phyloP scores from a whole-genome alignment of 2,888 invertebrate genomes.

The Meta bourneti region DNA sequence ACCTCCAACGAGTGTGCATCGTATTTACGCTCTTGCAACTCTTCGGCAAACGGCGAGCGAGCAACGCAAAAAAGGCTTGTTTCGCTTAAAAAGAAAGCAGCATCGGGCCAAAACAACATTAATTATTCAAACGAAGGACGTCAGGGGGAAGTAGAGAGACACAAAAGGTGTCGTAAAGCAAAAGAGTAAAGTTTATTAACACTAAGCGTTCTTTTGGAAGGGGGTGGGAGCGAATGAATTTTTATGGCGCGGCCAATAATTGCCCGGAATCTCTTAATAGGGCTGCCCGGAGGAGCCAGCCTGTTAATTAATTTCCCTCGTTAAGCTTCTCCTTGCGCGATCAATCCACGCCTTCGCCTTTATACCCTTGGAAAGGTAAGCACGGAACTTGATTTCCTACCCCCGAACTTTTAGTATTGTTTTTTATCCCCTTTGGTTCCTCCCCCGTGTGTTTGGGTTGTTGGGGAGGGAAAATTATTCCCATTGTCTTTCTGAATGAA shows the following conservation, averaged over 20 bases:
- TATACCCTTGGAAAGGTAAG: slow-evolving; percentile 34
- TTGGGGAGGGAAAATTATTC: slow-evolving; percentile 42
- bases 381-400: slow-evolving; percentile 19
- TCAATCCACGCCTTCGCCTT: slow-evolving; percentile 20
- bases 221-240: slow-evolving; percentile 61
- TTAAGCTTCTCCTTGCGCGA: slow-evolving; percentile 52
- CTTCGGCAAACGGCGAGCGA: not conserved
- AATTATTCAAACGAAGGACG: slow-evolving; percentile 67
- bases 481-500: slow-evolving; percentile 41
- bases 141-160: slow-evolving; percentile 43
- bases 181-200: slow-evolving; percentile 76
- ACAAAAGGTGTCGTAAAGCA: slow-evolving; percentile 76
- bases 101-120: slow-evolving; percentile 72
- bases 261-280: slow-evolving; percentile 76
- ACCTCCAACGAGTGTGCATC: not conserved
- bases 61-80: no score
- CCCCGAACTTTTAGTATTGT: not conserved
- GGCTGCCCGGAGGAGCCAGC: slow-evolving; percentile 56
- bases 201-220: slow-evolving; percentile 66
- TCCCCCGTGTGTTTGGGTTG: slow-evolving; percentile 32
- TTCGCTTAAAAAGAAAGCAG: slow-evolving; percentile 40
- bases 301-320: slow-evolving; percentile 76
- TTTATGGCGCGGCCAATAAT: slow-evolving; percentile 75
- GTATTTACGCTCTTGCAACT: not conserved
- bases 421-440: slow-evolving; percentile 6